Evolutionary conservation across 2,888 invertebrate species (phyloP), one percentile per base, ranked within the genome.

Genomic region (Leptopilina myrica): DNA sequence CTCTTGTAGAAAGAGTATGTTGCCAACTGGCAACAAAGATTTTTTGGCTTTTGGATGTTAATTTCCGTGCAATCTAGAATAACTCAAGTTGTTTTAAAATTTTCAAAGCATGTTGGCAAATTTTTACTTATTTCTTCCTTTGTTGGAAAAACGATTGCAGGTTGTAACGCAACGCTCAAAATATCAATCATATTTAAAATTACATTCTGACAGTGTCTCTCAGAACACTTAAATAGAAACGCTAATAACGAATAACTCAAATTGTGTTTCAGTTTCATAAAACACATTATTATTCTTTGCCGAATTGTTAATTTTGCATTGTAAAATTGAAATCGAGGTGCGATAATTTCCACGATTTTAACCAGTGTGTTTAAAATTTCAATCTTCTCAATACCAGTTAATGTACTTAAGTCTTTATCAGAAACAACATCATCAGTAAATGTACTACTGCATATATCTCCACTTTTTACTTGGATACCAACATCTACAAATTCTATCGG

Each of bases 41-140:
- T 80, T n/a, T 83, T 84, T n/a, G 85, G 83, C 56, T 80, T 80
- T 76, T 86, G 82, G 11, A 85, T 80, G 20, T 66, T 33, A 20
- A 87, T 80, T 80, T 88, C 87, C 0, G 83, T 84, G 65, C 86
- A 87, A 81, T 88, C 86, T 12, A 87, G 65, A 0, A 88, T 82
- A 40, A 86, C 73, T 8, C 81, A 66, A 14, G 81, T 81, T 64
- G 83, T 78, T 69, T 79, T 64, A 82, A 84, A 87, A 14, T 80
- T 79, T 73, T 84, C 5, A 79, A 88, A 88, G 81, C 83, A 86
- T 20, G 53, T 75, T 8, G 86, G 86, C 64, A 86, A 79, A 82
- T 85, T 87, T 43, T 79, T 76, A 4, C 64, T 67, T 26, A 84
- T 84, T 81, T 84, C 83, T 76, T 83, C 77, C 40, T 77, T 76